A percentile compares a stretch with the other conserved stretches of the same genome.
Conservation (phyloP, 2,113 vertebrate genomes). For the Mesembrinibis cayennensis region DNA sequence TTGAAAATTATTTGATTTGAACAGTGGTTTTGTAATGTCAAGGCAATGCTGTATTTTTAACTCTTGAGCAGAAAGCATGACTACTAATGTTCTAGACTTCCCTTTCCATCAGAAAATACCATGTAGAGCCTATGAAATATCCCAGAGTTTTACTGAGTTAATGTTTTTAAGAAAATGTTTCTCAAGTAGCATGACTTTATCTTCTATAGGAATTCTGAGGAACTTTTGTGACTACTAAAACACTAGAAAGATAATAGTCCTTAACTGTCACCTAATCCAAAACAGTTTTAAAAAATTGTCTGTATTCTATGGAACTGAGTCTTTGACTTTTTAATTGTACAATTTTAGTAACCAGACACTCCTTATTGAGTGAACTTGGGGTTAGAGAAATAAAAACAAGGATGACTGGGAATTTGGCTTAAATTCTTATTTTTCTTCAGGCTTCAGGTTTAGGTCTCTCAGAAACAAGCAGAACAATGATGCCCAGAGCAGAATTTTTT, state of each 20-base stretch:
- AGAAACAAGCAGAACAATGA: neutral
- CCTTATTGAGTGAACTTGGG: neutral
- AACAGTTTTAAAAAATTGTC: neutral
- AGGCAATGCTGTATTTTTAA: neutral
- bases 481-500: neutral
- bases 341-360: neutral
- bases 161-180: neutral
- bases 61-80: neutral
- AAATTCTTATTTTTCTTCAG: neutral
- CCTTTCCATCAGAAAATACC: neutral
- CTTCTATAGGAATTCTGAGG: neutral
- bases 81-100: neutral
- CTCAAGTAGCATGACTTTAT: neutral
- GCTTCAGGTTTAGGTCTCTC: neutral
- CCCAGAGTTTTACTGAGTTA: neutral
- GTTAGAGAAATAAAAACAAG: neutral
- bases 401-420: neutral
- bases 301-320: neutral
- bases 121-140: neutral
- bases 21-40: neutral
- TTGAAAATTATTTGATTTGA: neutral
- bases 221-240: conserved; percentile 7
- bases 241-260: neutral
- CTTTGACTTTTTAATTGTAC: neutral
- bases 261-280: neutral